Conservation (phyloP, 2,888 invertebrate genomes). For the Leptothorax acervorum region DNA sequence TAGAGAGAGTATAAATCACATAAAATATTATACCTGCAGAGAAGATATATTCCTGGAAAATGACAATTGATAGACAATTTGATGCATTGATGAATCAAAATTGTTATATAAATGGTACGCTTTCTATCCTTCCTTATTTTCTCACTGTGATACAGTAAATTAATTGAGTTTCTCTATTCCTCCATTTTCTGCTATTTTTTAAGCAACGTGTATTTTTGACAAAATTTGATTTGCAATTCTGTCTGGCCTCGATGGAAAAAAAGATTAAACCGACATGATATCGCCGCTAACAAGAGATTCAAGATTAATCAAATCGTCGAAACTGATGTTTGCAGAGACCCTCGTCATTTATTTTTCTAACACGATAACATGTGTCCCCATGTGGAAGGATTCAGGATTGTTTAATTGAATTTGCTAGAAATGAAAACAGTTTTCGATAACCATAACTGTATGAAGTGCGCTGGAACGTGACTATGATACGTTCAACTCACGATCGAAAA, state of each 20-base stretch:
- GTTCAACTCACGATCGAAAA: neutral
- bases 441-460: conserved; percentile 15
- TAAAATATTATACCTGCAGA: neutral
- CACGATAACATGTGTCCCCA: conserved; percentile 30
- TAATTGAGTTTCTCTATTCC: conserved; percentile 50
- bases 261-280: conserved; percentile 32
- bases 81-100: conserved; percentile 28
- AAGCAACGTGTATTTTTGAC: conserved; percentile 49
- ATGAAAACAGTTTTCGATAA: conserved; percentile 46
- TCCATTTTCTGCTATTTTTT: conserved; percentile 50
- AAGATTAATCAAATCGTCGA: conserved; percentile 42
- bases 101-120: conserved; percentile 37
- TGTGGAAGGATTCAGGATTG: conserved; percentile 10
- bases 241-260: conserved; percentile 33
- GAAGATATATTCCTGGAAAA: conserved; percentile 3
- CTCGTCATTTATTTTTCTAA: conserved; percentile 55
- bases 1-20: neutral
- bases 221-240: conserved; percentile 47
- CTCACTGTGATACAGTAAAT: conserved; percentile 5
- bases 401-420: conserved; percentile 44
- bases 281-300: conserved; percentile 47
- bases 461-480: conserved; percentile 31
- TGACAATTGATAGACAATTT: conserved; percentile 10
- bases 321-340: conserved; percentile 50
- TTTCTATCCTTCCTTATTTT: conserved; percentile 24